A percentile compares a stretch with the other conserved stretches of the same genome.
phyloP scores from a whole-genome alignment of 2,888 invertebrate genomes.

The Hyles lineata region DNA sequence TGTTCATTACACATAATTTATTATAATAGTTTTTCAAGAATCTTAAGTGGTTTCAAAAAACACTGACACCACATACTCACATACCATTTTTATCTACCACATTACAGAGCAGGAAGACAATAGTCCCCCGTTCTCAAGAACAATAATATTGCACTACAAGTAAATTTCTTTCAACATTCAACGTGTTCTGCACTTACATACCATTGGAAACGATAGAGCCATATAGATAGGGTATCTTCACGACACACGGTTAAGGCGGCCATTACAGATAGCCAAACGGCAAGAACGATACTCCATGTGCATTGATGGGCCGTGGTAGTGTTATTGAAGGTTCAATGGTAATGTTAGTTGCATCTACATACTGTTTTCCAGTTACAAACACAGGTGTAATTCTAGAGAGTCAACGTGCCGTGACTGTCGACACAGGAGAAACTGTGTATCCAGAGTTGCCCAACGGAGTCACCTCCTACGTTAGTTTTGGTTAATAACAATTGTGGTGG shows the following conservation, averaged over 20 bases:
- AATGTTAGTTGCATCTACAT: constrained; percentile 45
- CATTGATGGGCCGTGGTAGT: constrained; percentile 67
- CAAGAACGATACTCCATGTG: constrained; percentile 62
- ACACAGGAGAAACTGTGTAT: constrained; percentile 26
- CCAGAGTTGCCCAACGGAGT: background rate
- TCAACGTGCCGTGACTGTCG: background rate
- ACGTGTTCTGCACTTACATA: constrained; percentile 30
- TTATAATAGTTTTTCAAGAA: no score
- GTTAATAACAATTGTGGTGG: constrained; percentile 22
- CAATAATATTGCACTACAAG: constrained; percentile 9
- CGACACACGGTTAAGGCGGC: constrained; percentile 56
- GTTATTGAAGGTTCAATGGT: constrained; percentile 62
- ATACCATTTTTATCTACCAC: no score
- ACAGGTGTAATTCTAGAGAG: constrained; percentile 19
- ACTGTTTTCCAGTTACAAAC: constrained; percentile 45
- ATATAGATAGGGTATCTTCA: constrained; percentile 65
- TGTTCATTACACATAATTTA: no score
- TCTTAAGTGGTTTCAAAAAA: no score
- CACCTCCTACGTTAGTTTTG: constrained; percentile 11
- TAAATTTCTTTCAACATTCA: constrained; percentile 17
- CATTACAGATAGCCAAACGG: constrained; percentile 68
- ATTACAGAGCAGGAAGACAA: constrained; percentile 14
- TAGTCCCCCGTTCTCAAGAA: background rate
- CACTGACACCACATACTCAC: no score
- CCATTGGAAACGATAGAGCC: constrained; percentile 58